phyloP scores from a whole-genome alignment of 2,888 invertebrate species.

The Steinernema carpocapsae region DNA sequence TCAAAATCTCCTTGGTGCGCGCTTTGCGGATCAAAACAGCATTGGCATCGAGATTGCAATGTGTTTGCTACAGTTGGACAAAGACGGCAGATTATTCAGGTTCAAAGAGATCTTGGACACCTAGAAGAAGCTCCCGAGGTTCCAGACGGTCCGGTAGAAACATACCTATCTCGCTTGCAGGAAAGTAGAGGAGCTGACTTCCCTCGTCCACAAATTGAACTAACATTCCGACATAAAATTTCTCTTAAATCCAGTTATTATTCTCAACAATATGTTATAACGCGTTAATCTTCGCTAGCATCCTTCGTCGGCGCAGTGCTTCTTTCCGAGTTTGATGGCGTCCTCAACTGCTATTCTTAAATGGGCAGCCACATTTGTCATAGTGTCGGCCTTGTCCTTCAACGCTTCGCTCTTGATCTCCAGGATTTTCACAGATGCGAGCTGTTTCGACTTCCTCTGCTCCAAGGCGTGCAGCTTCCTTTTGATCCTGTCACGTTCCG shows the following conservation, averaged over 20 bases:
- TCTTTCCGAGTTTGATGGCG: constrained; percentile 12
- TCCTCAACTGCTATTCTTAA: not conserved
- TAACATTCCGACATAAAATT: too few relatives aligned
- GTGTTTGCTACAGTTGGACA: too few relatives aligned
- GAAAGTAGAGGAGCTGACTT: constrained; percentile 17
- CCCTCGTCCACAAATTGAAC: constrained; percentile 21
- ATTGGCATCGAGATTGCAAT: too few relatives aligned
- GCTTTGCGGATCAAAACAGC: too few relatives aligned
- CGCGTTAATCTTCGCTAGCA: not conserved
- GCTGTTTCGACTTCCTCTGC: not conserved
- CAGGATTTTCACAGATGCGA: not conserved
- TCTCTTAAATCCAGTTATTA: not conserved
- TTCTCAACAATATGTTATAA: not conserved
- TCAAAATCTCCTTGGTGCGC: too few relatives aligned
- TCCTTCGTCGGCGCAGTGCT: not conserved
- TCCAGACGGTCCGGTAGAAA: too few relatives aligned
- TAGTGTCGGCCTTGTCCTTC: not conserved
- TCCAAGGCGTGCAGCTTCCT: constrained; percentile 1
- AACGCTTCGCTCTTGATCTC: not conserved
- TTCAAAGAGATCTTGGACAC: too few relatives aligned
- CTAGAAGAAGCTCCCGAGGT: too few relatives aligned
- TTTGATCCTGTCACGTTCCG: not conserved
- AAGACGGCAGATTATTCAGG: too few relatives aligned
- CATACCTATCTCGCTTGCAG: constrained; percentile 17
- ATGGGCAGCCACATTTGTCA: not conserved